phyloP scores from a whole-genome alignment of 2,888 invertebrate species.

The Helicoverpa assulta region DNA sequence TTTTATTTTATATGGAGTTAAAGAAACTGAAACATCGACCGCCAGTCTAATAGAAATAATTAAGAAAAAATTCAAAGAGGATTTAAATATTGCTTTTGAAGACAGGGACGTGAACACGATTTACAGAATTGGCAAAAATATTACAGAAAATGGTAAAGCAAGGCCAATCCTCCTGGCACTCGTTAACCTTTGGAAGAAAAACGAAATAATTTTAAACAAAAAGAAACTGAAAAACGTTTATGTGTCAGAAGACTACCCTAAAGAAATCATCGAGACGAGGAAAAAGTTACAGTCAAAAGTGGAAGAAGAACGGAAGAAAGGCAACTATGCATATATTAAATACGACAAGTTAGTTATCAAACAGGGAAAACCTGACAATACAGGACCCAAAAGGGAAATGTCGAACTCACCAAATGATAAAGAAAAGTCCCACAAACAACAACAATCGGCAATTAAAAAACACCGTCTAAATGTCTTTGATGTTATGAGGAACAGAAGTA shows the following conservation, averaged over 20 bases:
- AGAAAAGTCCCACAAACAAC: no score
- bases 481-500: constrained; percentile 3
- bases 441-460: no score
- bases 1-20: constrained; percentile 14
- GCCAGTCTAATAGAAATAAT: constrained; percentile 1
- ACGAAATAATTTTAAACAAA: constrained; percentile 1
- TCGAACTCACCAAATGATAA: no score
- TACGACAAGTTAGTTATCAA: constrained; percentile 6
- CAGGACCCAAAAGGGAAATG: no score
- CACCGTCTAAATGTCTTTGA: background rate
- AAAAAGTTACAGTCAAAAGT: constrained; percentile 4
- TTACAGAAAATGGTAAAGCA: constrained; percentile 1
- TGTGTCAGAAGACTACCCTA: constrained; percentile 17
- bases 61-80: constrained; percentile 11
- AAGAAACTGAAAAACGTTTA: no score
- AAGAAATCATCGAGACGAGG: background rate
- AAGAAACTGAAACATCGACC: constrained; percentile 17
- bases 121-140: constrained; percentile 23
- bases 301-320: constrained; percentile 14
- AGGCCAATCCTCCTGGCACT: constrained; percentile 24
- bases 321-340: constrained; percentile 8
- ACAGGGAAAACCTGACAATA: no score
- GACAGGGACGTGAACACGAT: constrained; percentile 11
- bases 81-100: constrained; percentile 11
- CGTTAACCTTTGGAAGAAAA: constrained; percentile 21